These are phyloP conservation scores for Synanthedon tipuliformis DNA, from an alignment of 2,888 invertebrate species.

Conservation along the genomic window DNA sequence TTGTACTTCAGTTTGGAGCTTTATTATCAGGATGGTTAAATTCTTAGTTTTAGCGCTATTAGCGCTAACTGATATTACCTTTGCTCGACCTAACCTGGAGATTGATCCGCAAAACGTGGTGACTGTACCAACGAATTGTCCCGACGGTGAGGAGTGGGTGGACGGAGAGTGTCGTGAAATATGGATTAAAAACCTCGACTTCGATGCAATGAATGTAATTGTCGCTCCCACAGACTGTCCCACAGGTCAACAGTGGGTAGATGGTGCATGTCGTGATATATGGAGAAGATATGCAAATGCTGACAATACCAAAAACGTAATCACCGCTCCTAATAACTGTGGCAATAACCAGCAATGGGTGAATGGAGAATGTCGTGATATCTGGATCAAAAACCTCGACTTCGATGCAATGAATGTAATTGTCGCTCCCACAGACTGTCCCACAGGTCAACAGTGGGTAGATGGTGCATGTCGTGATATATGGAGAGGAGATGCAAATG, in stretches of 20 bases:
- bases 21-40: not conserved
- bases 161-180: constrained; percentile 17
- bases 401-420: constrained; percentile 3
- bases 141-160: constrained; percentile 10
- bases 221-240: constrained; percentile 9
- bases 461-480: constrained; percentile 11
- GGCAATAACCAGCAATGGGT: constrained; percentile 15
- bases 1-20: not conserved
- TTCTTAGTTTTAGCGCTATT: not conserved
- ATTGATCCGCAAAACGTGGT: constrained; percentile 4
- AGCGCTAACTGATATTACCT: not conserved
- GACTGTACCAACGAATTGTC: constrained; percentile 24
- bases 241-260: constrained; percentile 7
- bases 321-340: constrained; percentile 24
- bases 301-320: constrained; percentile 11
- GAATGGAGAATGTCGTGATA: constrained; percentile 16
- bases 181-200: constrained; percentile 1
- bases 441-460: constrained; percentile 7
- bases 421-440: constrained; percentile 9
- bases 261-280: constrained; percentile 10
- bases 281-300: constrained; percentile 3
- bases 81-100: not conserved
- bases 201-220: constrained; percentile 3
- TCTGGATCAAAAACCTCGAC: constrained; percentile 3
- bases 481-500: constrained; percentile 2